Evolutionary conservation across 1,140 invertebrate species (phyloP), one percentile per base, ranked within the genome.

Genomic region (Bombus polaris): DNA sequence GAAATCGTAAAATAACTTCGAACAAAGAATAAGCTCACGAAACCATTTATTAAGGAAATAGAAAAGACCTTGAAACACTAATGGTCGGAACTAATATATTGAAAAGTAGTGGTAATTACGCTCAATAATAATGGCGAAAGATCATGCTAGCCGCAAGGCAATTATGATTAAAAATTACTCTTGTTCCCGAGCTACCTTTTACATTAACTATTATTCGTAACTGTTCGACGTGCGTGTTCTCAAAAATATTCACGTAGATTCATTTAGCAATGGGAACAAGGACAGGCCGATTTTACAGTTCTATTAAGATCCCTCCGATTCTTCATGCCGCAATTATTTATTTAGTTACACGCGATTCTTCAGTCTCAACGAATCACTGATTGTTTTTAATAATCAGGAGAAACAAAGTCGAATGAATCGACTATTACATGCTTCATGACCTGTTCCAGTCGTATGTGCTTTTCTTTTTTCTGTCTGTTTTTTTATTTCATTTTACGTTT

Each of bases 341-440:
- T 81, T 73, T 44, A 73, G 28, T 32, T 59, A 35, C 80, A 73
- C 70, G 70, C 80, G 39, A 72, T 42, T 62, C 28, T 62, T n/a
- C 32, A 18, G 5, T 12, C 28, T 62, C 59, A 8, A n/a, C 15
- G n/a, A 18, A 66, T 66, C 15, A 32, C 10, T 8, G n/a, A 2
- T 15, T 15, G 13, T 65, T 65, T 65, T 32, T 65, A 5, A 65
- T 65, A 65, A 65, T n/a, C 28, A 53, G 18, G 47, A 53, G 47
- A 53, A 53, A 53, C 47, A 53, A 53, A 53, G 47, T 22, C n/a
- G 37, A 62, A 44, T 13, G 71, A 73, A 73, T 71, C 28, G 39
- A 71, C 28, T 15, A 35, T 4, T 28, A 39, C 70, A 8, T 13
- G 39, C 37, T 42, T 72, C 10, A 42, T 39, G 28, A 28, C 15